A percentile compares a stretch with the other conserved stretches of the same genome.
Conservation (phyloP, 2,888 invertebrate genomes). For the Chymomyza amoena region DNA sequence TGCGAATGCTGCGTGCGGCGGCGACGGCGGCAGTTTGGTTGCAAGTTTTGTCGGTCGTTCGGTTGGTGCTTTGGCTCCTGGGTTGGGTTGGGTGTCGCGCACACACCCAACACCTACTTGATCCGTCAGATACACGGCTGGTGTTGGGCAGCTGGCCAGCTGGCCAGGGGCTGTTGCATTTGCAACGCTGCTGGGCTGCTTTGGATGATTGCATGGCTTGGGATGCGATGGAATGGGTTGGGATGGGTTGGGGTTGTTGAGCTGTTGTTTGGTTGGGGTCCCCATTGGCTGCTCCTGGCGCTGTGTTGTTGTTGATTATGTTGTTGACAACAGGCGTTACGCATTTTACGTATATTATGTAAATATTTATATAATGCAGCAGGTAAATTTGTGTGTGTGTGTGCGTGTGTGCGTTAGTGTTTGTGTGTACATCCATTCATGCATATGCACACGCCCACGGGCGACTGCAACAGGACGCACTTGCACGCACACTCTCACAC, state of each 20-base stretch:
- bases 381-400: conserved; percentile 60
- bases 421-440: conserved; percentile 4
- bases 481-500: conserved; percentile 28
- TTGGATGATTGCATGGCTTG: background rate
- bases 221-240: conserved; percentile 4
- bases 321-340: conserved; percentile 77
- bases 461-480: conserved; percentile 8
- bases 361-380: conserved; percentile 76
- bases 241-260: conserved; percentile 38
- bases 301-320: conserved; percentile 66
- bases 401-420: conserved; percentile 18
- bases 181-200: background rate
- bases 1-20: conserved; percentile 1
- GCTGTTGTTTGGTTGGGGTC: conserved; percentile 5
- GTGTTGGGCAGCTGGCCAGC: conserved; percentile 7
- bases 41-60: conserved; percentile 1
- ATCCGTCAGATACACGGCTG: background rate
- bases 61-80: conserved; percentile 2
- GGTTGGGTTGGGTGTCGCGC: conserved; percentile 12
- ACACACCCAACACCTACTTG: background rate
- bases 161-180: conserved; percentile 1
- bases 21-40: background rate
- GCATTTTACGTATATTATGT: conserved; percentile 71
- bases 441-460: conserved; percentile 12
- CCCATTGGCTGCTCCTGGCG: conserved; percentile 27